These are phyloP conservation scores for Procambarus clarkii DNA, from an alignment of 1,140 invertebrate genomes.

Conservation along the genomic window DNA sequence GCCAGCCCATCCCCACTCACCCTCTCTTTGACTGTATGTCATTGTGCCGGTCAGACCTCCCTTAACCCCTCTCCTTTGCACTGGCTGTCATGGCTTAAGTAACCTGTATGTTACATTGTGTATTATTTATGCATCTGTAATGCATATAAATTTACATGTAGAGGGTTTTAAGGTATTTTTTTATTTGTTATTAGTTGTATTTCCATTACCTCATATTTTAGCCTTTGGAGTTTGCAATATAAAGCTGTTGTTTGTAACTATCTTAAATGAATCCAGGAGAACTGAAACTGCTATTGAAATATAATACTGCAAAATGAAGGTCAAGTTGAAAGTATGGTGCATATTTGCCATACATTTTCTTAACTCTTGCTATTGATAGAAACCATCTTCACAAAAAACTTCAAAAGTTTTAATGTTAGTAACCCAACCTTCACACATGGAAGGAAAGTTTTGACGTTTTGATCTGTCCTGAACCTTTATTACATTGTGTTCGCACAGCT, in stretches of 20 bases:
- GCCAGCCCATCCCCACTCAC: too few species aligned
- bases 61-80: too few species aligned
- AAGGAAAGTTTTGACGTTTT: too few species aligned
- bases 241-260: conserved; percentile 5
- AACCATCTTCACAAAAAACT: too few species aligned
- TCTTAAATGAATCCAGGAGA: background rate
- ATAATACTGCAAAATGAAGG: background rate
- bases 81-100: background rate
- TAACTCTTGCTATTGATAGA: too few species aligned
- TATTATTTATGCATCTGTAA: conserved; percentile 23
- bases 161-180: conserved; percentile 37
- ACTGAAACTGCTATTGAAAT: background rate
- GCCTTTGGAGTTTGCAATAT: conserved; percentile 32
- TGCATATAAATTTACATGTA: conserved; percentile 27
- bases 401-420: too few species aligned
- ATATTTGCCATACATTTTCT: too few species aligned
- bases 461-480: too few species aligned
- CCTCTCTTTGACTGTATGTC: too few species aligned
- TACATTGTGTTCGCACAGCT: too few species aligned
- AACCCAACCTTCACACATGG: too few species aligned
- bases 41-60: too few species aligned
- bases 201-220: conserved; percentile 40
- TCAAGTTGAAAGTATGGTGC: background rate
- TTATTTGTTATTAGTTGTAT: conserved; percentile 35
- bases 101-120: conserved; percentile 25